A percentile compares a stretch with the other conserved stretches of the same genome.
Conservation (phyloP, 2,113 vertebrate genomes). For the Nesogale talazaci region DNA sequence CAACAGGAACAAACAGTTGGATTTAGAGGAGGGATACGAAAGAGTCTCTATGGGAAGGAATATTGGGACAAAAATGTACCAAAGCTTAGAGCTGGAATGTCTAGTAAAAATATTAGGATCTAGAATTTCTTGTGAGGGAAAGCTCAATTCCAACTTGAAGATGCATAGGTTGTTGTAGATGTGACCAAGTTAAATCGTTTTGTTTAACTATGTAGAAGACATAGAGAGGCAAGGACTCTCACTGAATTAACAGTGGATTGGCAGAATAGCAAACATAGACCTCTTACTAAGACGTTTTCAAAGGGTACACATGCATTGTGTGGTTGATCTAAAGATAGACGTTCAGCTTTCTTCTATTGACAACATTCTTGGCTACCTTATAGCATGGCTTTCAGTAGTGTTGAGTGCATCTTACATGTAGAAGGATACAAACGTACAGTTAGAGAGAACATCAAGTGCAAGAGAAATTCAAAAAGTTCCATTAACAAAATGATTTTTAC, state of each 20-base stretch:
- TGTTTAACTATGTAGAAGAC: neutral
- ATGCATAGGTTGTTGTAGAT: neutral
- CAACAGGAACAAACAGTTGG: neutral
- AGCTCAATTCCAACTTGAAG: neutral
- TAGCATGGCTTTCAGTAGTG: neutral
- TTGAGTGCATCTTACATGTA: neutral
- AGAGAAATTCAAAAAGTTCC: neutral
- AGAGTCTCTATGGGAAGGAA: neutral
- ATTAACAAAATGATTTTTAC: conserved; percentile 17
- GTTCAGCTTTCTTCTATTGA: neutral
- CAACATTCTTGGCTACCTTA: neutral
- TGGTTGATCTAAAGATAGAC: neutral
- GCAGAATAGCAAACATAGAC: neutral
- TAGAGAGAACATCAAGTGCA: neutral
- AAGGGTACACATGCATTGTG: neutral
- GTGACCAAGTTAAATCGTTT: neutral
- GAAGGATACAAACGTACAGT: neutral
- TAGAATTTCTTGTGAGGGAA: neutral
- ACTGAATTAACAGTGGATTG: neutral
- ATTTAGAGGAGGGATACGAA: neutral
- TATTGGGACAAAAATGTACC: neutral
- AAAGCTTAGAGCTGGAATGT: neutral
- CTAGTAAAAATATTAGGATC: neutral
- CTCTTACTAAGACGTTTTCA: neutral
- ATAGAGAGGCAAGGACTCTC: neutral